These are phyloP conservation scores for Triplophysa yarkandensis DNA, from an alignment of 2,797 vertebrate species.

Conservation along the genomic window DNA sequence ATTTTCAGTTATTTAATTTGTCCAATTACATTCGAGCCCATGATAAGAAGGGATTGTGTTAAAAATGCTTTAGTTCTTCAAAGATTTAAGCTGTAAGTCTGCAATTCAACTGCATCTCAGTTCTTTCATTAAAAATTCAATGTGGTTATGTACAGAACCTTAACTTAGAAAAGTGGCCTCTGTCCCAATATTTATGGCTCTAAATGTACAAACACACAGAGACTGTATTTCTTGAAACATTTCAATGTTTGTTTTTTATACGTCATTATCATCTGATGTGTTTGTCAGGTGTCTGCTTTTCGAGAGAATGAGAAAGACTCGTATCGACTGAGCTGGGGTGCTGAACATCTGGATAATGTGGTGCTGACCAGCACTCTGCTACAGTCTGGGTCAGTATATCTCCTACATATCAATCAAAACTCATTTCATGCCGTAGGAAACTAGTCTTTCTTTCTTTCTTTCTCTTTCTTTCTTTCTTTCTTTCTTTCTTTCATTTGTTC, in stretches of 20 bases:
- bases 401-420: not conserved
- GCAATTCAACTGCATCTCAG: no score
- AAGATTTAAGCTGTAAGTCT: no score
- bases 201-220: constrained; percentile 1
- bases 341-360: constrained; percentile 95
- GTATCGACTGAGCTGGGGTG: constrained; percentile 92
- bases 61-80: no score
- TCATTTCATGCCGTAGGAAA: no score
- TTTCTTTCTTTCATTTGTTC: no score
- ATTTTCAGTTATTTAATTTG: no score
- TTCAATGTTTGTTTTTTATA: not conserved
- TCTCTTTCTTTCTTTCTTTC: not conserved
- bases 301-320: constrained; percentile 88
- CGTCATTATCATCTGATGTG: not conserved
- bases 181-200: no score
- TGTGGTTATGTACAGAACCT: no score
- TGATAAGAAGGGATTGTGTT: no score
- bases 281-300: constrained; percentile 82
- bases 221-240: not conserved
- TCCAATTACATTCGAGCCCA: no score
- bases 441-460: constrained; percentile 9
- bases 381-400: constrained; percentile 89
- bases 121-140: no score
- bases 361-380: constrained; percentile 91
- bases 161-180: no score